Evolutionary conservation across 2,113 vertebrate species (phyloP), one percentile per base, ranked within the genome.

Genomic region (Elachura formosa): DNA sequence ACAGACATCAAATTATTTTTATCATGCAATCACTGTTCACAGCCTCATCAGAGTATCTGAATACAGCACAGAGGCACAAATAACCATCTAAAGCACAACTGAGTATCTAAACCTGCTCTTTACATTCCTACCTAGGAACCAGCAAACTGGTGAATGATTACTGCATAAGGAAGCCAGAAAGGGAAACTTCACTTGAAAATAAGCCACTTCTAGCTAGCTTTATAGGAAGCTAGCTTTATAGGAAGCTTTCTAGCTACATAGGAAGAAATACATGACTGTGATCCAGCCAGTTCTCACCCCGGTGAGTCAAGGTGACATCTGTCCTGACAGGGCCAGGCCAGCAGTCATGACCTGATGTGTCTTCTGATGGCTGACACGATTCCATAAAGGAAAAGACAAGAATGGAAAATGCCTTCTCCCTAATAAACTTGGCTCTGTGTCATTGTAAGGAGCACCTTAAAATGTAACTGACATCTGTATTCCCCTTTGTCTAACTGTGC

Each of bases 21-120:
- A n/a, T 54, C 31, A 26, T 3, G 34, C 64, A 91, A 76, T 92
- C 81, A 91, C 61, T 4, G 7, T 41, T 82, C 66, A 68, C 31
- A 66, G 63, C 34, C 48, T 89, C 63, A 71, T 67, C 43, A 62
- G 51, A 87, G 58, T 29, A 89, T 46, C 58, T 51, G 66, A 76
- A 89, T 40, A 68, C 18, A 89, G 81, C 21, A 23, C 46, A 78
- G 86, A 77, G 48, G 56, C 46, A 89, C 75, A 86, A 94, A 46
- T 9, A 28, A 85, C 34, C 66, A 79, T 21, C 69, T 46, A 54
- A 87, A 81, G 45, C 43, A 87, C 63, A 83, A 84, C 23, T 14
- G 25, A 74, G 22, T 76, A 81, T 10, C 59, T 51, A 66, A 91
- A 34, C 28, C 15, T n/a, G n/a, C 26, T 51, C 74, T 46, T 6